These are phyloP conservation scores for Anolis carolinensis DNA, from an alignment of 2,113 vertebrate genomes.

Conservation along the genomic window DNA sequence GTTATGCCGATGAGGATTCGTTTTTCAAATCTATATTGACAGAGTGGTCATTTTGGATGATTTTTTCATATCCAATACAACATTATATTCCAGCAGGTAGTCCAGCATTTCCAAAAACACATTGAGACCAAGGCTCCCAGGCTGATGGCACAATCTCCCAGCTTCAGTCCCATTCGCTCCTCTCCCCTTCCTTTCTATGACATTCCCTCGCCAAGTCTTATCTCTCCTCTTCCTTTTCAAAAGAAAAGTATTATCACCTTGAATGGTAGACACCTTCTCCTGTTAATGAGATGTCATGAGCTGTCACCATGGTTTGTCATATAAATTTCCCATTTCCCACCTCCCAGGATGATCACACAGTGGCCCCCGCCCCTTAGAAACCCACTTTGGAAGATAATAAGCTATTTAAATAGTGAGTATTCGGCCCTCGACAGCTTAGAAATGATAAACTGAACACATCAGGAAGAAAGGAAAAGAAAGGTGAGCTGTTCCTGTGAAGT, in stretches of 20 bases:
- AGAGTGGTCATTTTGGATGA: not conserved
- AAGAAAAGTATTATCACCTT: not conserved
- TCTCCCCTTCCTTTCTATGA: not conserved
- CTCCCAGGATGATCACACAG: constrained; percentile 28
- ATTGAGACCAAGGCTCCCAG: not conserved
- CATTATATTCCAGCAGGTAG: not conserved
- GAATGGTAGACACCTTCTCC: not conserved
- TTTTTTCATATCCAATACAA: too few species aligned
- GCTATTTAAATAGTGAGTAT: constrained; percentile 55
- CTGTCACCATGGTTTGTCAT: constrained; percentile 41
- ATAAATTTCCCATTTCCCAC: constrained; percentile 50
- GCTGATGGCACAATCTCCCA: not conserved
- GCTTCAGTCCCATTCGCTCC: not conserved
- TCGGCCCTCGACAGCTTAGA: constrained; percentile 53
- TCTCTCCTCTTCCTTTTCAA: constrained; percentile 16
- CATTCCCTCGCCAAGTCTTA: not conserved
- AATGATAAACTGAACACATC: constrained; percentile 52
- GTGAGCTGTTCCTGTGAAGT: constrained; percentile 31
- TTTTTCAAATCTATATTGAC: not conserved
- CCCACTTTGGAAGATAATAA: constrained; percentile 48
- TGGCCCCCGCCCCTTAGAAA: not conserved
- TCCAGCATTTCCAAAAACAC: not conserved
- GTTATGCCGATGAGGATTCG: constrained; percentile 2
- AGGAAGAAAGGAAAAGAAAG: constrained; percentile 51
- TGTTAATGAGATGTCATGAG: constrained; percentile 25